Base-by-base conservation (phyloP, 2,888 invertebrate species). In the Diaprepes abbreviatus region DNA sequence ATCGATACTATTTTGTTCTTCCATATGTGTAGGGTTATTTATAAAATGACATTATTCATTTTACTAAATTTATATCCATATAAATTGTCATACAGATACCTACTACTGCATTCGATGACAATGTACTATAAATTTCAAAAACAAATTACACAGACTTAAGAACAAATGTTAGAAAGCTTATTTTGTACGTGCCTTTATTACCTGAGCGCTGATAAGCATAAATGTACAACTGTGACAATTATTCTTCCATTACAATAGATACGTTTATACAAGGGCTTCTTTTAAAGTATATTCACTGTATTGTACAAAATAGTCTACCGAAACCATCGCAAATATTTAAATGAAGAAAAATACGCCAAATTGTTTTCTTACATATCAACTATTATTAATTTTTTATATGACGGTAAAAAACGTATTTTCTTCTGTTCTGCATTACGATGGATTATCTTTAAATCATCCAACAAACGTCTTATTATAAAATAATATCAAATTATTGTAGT, bases 1-100 rank as follows among this genome's bases (percentile, higher is more conserved):
- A 74, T 78, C 71, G 76, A 78, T 80, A 78, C 76, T 79, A 79
- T 79, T 79, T 79, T 74, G 75, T 79, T 77, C 76, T 75, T 78
- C 72, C 70, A 76, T 70, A 69, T 77, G 75, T 75, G 79, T 78
- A 74, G 77, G 76, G 75, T 76, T 76, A 72, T 75, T 74, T 74
- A 75, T 77, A 77, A 77, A 66, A 78, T 75, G 75, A 76, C 75
- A 76, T 73, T 76, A 73, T 75, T 76, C 72, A 65, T 70, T 77
- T 75, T 63, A 72, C 70, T 72, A 73, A 77, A 77, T 76, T 73
- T 76, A 74, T 75, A 76, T 76, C 73, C 74, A 71, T 76, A 73
- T 76, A 77, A 75, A 73, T 74, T 73, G 64, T 68, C 70, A 43
- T 73, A 62, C 62, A 43, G 35, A 57, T 57, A 38, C 58, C 55